Base-by-base conservation (phyloP, 2,888 invertebrate genomes). In the Aleiodes testaceus region DNA sequence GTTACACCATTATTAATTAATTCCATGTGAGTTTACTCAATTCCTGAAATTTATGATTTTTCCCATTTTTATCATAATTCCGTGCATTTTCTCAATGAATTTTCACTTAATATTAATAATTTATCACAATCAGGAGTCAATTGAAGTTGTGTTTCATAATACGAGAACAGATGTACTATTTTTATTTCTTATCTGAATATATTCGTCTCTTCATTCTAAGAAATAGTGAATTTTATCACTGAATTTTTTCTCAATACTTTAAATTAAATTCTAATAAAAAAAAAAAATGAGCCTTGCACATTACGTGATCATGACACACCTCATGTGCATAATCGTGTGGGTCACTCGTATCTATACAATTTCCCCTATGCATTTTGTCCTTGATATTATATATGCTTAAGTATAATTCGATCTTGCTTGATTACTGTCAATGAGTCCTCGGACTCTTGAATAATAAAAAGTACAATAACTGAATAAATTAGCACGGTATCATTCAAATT, bases 1-100 rank as follows among this genome's bases (percentile, higher is more conserved):
- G 66, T 69, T 71, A 74, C 68, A 71, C 68, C 72, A 75, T 74
- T 61, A 47, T 74, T 74, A 69, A 74, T 74, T 72, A 72, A 74
- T 47, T 49, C 63, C 61, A 6, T 22, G 9, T 30, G 7, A 26
- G 22, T 22, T 30, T 30, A 9, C n/a, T n/a, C n/a, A n/a, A n/a
- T n/a, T n/a, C n/a, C n/a, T n/a, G n/a, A n/a, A n/a, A n/a, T n/a
- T n/a, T n/a, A n/a, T n/a, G n/a, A n/a, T n/a, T n/a, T n/a, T n/a
- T n/a, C n/a, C n/a, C n/a, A n/a, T n/a, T n/a, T n/a, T n/a, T n/a
- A n/a, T n/a, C n/a, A n/a, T n/a, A n/a, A n/a, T n/a, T n/a, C n/a
- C n/a, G n/a, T n/a, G n/a, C n/a, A n/a, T n/a, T n/a, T n/a, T n/a
- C n/a, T n/a, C n/a, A n/a, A n/a, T n/a, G n/a, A n/a, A n/a, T n/a